A percentile compares a stretch with the other conserved stretches of the same genome.
Conservation (phyloP, 2,888 invertebrate genomes). For the Cryptocheilus praepositus region DNA sequence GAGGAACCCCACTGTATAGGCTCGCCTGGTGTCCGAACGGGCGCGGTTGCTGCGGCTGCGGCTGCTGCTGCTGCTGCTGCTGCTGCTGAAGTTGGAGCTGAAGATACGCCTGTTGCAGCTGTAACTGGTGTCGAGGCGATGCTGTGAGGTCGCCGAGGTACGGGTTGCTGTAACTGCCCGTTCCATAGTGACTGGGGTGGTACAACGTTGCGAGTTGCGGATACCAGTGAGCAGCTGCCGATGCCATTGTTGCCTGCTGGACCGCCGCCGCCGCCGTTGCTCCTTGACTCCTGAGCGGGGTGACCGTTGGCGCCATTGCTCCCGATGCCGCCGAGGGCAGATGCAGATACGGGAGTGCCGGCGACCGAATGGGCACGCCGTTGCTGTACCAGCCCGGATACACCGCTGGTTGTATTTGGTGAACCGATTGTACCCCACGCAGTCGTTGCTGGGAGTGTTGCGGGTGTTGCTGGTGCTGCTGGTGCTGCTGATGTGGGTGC, state of each 20-base stretch:
- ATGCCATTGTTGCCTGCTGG: slow-evolving; percentile 38
- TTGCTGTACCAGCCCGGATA: slow-evolving; percentile 54
- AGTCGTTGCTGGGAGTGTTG: slow-evolving; percentile 41
- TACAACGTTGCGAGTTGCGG: slow-evolving; percentile 63
- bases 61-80: too few species aligned
- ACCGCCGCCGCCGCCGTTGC: slow-evolving; percentile 38
- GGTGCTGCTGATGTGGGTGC: slow-evolving; percentile 21
- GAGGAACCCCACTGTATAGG: slow-evolving; percentile 72
- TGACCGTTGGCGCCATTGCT: slow-evolving; percentile 43
- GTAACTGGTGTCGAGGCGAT: slow-evolving; percentile 77
- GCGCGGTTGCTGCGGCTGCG: slow-evolving; percentile 33
- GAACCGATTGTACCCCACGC: slow-evolving; percentile 36
- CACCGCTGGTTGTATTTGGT: slow-evolving; percentile 43
- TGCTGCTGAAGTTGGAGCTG: slow-evolving; percentile 58
- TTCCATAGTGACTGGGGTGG: slow-evolving; percentile 72
- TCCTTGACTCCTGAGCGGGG: slow-evolving; percentile 36
- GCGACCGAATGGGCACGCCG: slow-evolving; percentile 62
- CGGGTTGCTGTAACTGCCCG: slow-evolving; percentile 66
- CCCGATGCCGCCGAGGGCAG: slow-evolving; percentile 41
- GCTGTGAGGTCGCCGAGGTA: slow-evolving; percentile 79
- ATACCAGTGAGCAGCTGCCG: slow-evolving; percentile 45
- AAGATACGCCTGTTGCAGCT: slow-evolving; percentile 41
- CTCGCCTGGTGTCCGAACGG: slow-evolving; percentile 64
- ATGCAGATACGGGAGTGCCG: slow-evolving; percentile 62
- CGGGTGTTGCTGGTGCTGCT: slow-evolving; percentile 38